Evolutionary conservation across 2,113 vertebrate species (phyloP).

Genomic region (Garra rufa): DNA sequence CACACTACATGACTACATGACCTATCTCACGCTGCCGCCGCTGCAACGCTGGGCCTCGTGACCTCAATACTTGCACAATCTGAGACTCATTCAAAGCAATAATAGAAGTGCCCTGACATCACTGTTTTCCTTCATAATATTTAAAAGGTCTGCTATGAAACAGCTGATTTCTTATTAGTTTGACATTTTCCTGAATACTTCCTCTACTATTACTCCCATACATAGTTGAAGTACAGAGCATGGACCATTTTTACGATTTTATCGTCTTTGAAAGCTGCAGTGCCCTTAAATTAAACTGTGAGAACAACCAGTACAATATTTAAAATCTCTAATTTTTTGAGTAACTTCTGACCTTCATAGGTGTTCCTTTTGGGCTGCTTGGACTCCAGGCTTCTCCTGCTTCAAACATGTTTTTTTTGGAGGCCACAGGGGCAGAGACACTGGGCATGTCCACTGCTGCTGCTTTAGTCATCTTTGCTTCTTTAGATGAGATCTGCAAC

Average conservation of each 20-base stretch:
- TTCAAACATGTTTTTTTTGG: conserved; percentile 90
- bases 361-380: conserved; percentile 60
- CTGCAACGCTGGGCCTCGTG: background rate
- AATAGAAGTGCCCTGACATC: conserved; percentile 8
- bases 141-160: background rate
- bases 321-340: background rate
- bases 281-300: background rate
- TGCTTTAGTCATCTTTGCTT: conserved; percentile 72
- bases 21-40: conserved; percentile 8
- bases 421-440: conserved; percentile 81
- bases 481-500: conserved; percentile 78
- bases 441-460: conserved; percentile 79
- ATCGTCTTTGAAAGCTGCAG: background rate
- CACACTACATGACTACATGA: conserved; percentile 29
- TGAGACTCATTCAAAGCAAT: conserved; percentile 2
- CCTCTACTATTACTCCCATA: background rate
- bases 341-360: conserved; percentile 79
- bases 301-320: background rate
- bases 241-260: background rate
- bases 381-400: conserved; percentile 83
- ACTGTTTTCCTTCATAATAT: conserved; percentile 7
- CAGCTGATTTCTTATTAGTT: background rate
- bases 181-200: background rate
- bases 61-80: conserved; percentile 22
- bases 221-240: background rate